Conservation (phyloP, 2,888 invertebrate species). For the Frankliniella intonsa region DNA sequence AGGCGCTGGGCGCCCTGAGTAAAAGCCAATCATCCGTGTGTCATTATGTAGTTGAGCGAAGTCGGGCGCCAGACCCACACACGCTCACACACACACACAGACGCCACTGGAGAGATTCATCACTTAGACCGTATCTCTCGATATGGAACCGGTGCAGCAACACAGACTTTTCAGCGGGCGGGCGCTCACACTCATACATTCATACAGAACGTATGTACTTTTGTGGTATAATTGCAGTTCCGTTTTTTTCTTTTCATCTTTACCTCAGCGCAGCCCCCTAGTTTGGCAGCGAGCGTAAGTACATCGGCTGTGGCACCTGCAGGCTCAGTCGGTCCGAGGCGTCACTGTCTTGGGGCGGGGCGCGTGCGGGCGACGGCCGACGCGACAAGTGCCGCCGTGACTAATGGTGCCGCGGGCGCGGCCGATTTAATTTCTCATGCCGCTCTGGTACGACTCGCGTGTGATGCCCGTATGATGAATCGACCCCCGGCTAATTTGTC, state of each 20-base stretch:
- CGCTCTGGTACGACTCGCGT: background rate
- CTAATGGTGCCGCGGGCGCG: background rate
- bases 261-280: background rate
- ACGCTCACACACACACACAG: background rate
- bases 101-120: background rate
- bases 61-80: conserved; percentile 18
- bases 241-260: background rate
- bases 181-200: background rate
- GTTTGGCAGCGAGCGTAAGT: too few relatives aligned
- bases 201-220: background rate
- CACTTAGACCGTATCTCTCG: background rate
- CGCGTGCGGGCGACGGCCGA: too few relatives aligned
- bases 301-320: too few relatives aligned
- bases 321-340: too few relatives aligned
- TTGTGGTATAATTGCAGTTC: too few relatives aligned
- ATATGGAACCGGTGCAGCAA: background rate
- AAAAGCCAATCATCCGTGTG: conserved; percentile 23
- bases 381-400: background rate
- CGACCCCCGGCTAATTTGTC: background rate
- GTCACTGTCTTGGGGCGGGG: too few relatives aligned
- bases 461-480: background rate
- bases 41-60: conserved; percentile 22
- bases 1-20: conserved; percentile 15
- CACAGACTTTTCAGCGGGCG: background rate
- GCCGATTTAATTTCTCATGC: background rate